phyloP scores from a whole-genome alignment of 2,113 vertebrate species.

The Podiceps cristatus region DNA sequence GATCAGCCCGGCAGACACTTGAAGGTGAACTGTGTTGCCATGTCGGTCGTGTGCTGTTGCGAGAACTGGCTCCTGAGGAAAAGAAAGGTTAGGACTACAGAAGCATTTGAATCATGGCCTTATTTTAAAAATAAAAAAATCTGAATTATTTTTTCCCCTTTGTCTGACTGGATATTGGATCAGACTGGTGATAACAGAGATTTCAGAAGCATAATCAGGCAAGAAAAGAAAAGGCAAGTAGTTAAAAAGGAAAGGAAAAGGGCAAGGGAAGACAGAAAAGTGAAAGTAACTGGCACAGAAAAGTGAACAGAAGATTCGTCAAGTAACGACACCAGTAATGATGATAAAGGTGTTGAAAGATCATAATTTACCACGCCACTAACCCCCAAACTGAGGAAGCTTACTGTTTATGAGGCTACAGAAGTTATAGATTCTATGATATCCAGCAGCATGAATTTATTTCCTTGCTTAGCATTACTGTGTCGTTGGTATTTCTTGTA shows the following conservation, averaged over 20 bases:
- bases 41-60: accelerated
- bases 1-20: not conserved
- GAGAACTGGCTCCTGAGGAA: not conserved
- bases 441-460: accelerated
- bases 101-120: not conserved
- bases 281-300: not conserved
- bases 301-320: not conserved
- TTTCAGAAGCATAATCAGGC: not conserved
- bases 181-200: not conserved
- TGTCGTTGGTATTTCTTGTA: accelerated
- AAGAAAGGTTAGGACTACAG: not conserved
- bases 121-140: not conserved
- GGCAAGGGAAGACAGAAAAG: not conserved
- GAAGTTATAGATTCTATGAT: accelerated
- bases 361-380: accelerated
- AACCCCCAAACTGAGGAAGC: not conserved
- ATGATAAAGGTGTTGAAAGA: not conserved
- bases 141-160: too few species aligned
- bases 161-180: not conserved
- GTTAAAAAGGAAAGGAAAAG: not conserved
- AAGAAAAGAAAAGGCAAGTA: not conserved
- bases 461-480: not conserved
- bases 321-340: accelerated
- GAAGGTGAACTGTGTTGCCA: not conserved
- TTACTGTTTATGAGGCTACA: not conserved